These are phyloP conservation scores for Pachyseris speciosa DNA, from an alignment of 64 coral and sea anemone genomes.

Conservation along the genomic window DNA sequence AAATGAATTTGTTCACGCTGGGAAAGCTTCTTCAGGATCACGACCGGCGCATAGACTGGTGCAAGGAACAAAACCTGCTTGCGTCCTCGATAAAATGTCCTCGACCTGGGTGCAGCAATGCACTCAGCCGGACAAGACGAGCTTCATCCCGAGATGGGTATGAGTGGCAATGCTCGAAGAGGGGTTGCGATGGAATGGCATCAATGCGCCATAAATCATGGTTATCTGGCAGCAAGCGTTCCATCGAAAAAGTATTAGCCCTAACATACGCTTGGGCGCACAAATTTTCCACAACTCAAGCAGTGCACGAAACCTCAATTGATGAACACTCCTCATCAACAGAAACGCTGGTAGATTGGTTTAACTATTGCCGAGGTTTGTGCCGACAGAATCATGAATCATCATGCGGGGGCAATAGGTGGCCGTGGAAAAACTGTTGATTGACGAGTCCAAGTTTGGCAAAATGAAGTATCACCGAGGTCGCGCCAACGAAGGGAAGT, in stretches of 20 bases:
- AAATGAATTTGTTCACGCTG: no score
- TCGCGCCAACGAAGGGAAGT: not conserved
- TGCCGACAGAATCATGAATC: not conserved
- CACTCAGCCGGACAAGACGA: no score
- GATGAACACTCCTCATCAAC: not conserved
- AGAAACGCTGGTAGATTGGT: constrained; percentile 58
- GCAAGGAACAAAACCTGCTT: no score
- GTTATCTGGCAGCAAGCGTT: no score
- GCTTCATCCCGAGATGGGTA: no score
- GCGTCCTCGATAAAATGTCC: no score
- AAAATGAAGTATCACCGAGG: not conserved
- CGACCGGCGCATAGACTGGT: no score
- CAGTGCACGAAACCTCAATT: constrained; percentile 34
- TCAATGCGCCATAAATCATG: no score
- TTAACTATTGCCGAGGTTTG: not conserved
- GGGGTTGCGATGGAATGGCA: no score
- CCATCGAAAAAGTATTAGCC: constrained; percentile 32
- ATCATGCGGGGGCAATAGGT: not conserved
- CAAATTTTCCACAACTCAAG: constrained; percentile 4
- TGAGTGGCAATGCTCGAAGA: no score
- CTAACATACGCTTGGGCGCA: constrained; percentile 60
- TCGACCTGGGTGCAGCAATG: no score
- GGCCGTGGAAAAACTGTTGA: not conserved
- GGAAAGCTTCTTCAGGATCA: no score
- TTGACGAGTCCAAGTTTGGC: constrained; percentile 2